Evolutionary conservation across 2,888 invertebrate species (phyloP), one percentile per base, ranked within the genome.

Genomic region (Xanthostigma xanthostigma): DNA sequence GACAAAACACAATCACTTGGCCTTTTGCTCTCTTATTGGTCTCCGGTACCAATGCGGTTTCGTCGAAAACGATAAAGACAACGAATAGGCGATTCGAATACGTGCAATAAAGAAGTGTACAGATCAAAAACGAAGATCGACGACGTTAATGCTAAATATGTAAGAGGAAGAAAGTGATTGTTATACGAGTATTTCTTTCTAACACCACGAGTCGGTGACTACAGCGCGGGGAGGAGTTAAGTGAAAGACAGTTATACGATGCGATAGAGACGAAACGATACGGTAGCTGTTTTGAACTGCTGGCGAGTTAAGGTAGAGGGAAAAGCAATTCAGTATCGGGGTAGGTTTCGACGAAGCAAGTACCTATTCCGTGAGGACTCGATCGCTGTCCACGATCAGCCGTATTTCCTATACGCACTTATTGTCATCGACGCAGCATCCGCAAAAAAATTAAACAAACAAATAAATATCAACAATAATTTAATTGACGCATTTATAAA

Each of bases 281-380:
- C 40, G 40, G 14, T 14, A 12, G 40, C 12, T 39, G 27, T 39
- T 12, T 39, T 39, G 40, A 39, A 34, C 33, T 14, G 42, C 42
- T 27, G 27, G 33, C 14, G 42, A 14, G 42, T 27, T 17, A 12
- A 14, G 33, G 42, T 42, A 42, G 42, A 42, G 42, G 42, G 42
- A 42, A 42, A 17, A 10, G 17, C 41, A 27, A 62, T 59, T 66
- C 65, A 67, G 73, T 69, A 73, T 74, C 74, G 72, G 76, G 76
- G 74, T 73, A 67, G 69, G 67, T 48, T 48, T 43, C 43, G 48
- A 43, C 42, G 17, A 38, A 38, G 43, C 12, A 41, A 36, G 41
- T 42, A 27, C 27, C 27, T 27, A 27, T 27, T 27, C 27, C 27
- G 27, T 27, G 27, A 27, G 27, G 27, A 27, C 27, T 27, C 27